Evolutionary conservation across 2,888 invertebrate genomes (phyloP).

Genomic region (Macrophya alboannulata): DNA sequence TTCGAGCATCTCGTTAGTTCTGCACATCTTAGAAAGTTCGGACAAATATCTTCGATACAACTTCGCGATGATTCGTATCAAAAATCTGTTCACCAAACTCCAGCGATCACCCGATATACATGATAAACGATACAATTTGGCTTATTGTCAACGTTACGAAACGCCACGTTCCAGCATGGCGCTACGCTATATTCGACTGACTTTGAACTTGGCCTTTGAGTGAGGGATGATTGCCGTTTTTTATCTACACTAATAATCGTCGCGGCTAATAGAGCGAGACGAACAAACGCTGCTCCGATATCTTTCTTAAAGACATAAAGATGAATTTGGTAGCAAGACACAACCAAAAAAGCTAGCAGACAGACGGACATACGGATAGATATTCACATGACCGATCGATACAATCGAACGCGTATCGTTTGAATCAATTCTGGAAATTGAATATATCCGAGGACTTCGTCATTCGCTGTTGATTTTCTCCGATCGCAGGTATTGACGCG

Average conservation of each 20-base stretch:
- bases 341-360: neutral
- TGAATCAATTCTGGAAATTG: neutral
- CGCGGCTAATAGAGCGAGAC: neutral
- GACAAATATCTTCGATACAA: no score
- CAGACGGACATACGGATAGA: neutral
- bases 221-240: neutral
- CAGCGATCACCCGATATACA: neutral
- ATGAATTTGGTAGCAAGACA: neutral
- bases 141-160: conserved; percentile 15
- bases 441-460: neutral
- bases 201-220: neutral
- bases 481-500: neutral
- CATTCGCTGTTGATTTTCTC: conserved; percentile 5
- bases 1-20: no score
- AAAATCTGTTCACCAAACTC: neutral
- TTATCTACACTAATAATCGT: neutral
- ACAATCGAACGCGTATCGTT: neutral
- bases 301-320: neutral
- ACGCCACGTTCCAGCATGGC: conserved; percentile 9
- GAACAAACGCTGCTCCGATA: neutral
- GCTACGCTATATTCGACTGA: neutral
- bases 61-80: neutral
- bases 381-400: neutral
- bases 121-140: neutral
- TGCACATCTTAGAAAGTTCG: no score